A percentile compares a stretch with the other conserved stretches of the same genome.
These are phyloP conservation scores for Myiagra hebetior DNA, from an alignment of 2,113 vertebrate species.

Conservation along the genomic window DNA sequence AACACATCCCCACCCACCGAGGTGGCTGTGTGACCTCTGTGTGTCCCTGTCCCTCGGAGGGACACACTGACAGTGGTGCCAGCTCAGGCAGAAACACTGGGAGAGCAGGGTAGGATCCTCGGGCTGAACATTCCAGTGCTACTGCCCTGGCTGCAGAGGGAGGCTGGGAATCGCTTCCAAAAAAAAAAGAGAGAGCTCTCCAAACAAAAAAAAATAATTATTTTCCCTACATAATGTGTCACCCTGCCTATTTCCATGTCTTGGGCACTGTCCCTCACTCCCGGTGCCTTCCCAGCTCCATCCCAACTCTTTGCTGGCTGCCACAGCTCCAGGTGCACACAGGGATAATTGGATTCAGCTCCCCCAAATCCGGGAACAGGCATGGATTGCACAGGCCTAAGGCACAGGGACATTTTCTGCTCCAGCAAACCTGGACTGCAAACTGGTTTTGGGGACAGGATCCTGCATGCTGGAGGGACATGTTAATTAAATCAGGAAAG, in stretches of 20 bases:
- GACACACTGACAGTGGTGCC: not conserved
- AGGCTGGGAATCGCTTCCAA: not conserved
- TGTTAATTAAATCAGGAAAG: not conserved
- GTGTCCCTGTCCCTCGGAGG: not conserved
- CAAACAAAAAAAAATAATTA: not conserved
- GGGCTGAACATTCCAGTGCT: not conserved
- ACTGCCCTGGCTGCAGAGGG: not conserved
- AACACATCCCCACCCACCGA: rapidly evolving
- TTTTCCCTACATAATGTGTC: not conserved
- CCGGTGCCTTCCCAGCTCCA: not conserved
- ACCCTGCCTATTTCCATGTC: not conserved
- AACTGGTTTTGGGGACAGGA: not conserved
- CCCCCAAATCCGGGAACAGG: not conserved
- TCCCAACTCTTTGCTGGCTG: not conserved
- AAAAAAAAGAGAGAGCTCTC: no score
- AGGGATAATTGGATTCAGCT: not conserved
- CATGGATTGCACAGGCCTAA: not conserved
- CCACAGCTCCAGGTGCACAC: rapidly evolving
- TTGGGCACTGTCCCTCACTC: not conserved
- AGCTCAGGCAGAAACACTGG: not conserved
- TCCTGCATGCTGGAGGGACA: not conserved
- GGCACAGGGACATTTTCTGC: not conserved
- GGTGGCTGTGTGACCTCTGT: not conserved
- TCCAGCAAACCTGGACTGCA: not conserved
- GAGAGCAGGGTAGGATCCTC: not conserved